Percentiles rank a stretch among this genome's conserved stretches.
These are phyloP conservation scores for Sebastes itinus DNA, from an alignment of 2,797 vertebrate genomes.

Conservation along the genomic window DNA sequence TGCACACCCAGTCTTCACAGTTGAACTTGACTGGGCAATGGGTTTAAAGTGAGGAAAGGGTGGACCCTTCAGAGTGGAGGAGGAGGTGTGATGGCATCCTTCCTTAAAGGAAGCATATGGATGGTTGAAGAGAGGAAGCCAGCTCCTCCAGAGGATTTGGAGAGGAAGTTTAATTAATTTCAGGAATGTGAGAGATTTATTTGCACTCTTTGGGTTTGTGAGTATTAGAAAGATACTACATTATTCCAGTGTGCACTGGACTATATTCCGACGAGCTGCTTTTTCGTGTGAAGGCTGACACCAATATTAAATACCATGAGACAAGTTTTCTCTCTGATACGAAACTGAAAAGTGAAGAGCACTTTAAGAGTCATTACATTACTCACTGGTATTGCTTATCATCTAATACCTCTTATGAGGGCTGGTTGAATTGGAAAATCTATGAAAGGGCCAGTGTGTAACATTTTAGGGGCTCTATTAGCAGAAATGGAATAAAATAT, in stretches of 20 bases:
- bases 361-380: constrained; percentile 2
- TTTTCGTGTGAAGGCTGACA: no score
- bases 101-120: constrained; percentile 79
- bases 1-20: constrained; percentile 51
- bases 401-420: neutral
- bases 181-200: constrained; percentile 52
- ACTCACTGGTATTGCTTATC: constrained; percentile 22
- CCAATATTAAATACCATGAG: neutral
- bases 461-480: no score
- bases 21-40: constrained; percentile 41
- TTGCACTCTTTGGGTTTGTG: constrained; percentile 16
- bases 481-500: no score
- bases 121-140: constrained; percentile 66
- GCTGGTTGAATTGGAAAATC: constrained; percentile 15
- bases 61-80: constrained; percentile 67
- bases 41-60: constrained; percentile 70
- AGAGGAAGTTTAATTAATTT: constrained; percentile 64
- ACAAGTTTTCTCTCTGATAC: neutral
- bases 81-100: constrained; percentile 81
- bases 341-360: constrained; percentile 7
- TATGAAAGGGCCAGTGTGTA: no score
- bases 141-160: constrained; percentile 44
- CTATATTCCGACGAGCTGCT: neutral
- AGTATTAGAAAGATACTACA: neutral
- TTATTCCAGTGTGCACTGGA: neutral